Evolutionary conservation across 2,113 vertebrate genomes (phyloP).

Genomic region (Austrofundulus limnaeus): DNA sequence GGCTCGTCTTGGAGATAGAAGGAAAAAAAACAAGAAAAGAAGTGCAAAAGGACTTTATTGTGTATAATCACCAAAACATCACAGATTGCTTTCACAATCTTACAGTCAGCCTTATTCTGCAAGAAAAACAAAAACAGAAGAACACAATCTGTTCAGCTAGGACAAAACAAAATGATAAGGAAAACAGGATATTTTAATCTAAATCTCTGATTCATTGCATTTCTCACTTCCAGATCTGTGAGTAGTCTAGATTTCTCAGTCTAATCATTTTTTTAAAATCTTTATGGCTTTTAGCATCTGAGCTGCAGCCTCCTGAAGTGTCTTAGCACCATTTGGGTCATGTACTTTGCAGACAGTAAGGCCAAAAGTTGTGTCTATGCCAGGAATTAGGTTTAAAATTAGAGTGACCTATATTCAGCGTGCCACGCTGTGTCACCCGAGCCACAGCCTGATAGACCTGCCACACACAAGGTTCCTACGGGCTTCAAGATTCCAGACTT

Average conservation of each 20-base stretch:
- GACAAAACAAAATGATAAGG: too few relatives aligned
- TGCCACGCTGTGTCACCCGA: constrained; percentile 47
- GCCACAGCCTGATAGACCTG: constrained; percentile 32
- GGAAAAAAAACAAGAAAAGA: constrained; percentile 1
- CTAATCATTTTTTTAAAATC: neutral
- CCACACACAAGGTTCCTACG: neutral
- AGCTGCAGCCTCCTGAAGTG: constrained; percentile 23
- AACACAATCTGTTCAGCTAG: too few relatives aligned
- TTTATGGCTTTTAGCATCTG: neutral
- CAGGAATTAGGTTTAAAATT: constrained; percentile 75
- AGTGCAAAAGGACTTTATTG: neutral
- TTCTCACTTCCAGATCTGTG: too few relatives aligned
- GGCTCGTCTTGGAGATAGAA: constrained; percentile 87
- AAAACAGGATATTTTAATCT: too few relatives aligned
- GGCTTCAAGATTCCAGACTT: too few relatives aligned
- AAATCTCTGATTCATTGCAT: too few relatives aligned
- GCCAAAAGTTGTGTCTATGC: constrained; percentile 49
- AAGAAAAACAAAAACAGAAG: too few relatives aligned
- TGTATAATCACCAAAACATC: neutral
- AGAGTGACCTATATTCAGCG: constrained; percentile 75
- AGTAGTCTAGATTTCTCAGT: neutral
- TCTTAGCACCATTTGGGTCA: constrained; percentile 55
- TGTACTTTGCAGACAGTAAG: constrained; percentile 44
- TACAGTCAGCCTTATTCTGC: too few relatives aligned
- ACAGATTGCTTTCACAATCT: neutral